These are phyloP conservation scores for Luehdorfia chinensis DNA, from an alignment of 1,140 invertebrate genomes.

Conservation along the genomic window DNA sequence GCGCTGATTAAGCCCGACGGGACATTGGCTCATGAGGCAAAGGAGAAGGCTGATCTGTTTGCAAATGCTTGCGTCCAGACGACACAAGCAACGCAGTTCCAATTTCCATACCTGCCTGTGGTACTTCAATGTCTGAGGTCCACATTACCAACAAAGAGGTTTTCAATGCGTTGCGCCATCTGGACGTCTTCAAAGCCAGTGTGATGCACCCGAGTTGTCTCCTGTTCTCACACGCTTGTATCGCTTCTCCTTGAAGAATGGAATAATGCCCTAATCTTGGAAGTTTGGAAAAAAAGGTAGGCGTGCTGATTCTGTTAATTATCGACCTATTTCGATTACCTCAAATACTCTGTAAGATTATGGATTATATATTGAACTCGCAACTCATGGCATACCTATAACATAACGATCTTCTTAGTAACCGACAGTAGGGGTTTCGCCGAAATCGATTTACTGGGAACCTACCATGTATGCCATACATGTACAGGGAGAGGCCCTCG, in stretches of 20 bases:
- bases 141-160: conserved; percentile 15
- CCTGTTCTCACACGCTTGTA: conserved; percentile 4
- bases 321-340: too few relatives aligned
- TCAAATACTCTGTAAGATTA: too few relatives aligned
- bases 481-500: background rate
- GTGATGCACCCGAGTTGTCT: conserved; percentile 17
- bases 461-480: conserved; percentile 1
- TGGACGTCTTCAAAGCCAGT: conserved; percentile 16
- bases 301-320: too few relatives aligned
- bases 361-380: too few relatives aligned
- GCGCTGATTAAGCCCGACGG: conserved; percentile 15
- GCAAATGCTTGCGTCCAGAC: background rate
- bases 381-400: too few relatives aligned
- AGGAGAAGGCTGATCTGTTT: conserved; percentile 10
- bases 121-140: too few relatives aligned
- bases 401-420: too few relatives aligned
- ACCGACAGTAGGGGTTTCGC: too few relatives aligned
- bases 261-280: background rate
- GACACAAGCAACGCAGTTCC: too few relatives aligned
- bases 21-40: conserved; percentile 10
- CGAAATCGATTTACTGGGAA: conserved; percentile 9
- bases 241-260: background rate
- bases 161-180: background rate
- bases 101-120: too few relatives aligned
- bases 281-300: conserved; percentile 5